These are phyloP conservation scores for Lutjanus campechanus DNA, from an alignment of 2,797 vertebrate genomes.

Conservation along the genomic window DNA sequence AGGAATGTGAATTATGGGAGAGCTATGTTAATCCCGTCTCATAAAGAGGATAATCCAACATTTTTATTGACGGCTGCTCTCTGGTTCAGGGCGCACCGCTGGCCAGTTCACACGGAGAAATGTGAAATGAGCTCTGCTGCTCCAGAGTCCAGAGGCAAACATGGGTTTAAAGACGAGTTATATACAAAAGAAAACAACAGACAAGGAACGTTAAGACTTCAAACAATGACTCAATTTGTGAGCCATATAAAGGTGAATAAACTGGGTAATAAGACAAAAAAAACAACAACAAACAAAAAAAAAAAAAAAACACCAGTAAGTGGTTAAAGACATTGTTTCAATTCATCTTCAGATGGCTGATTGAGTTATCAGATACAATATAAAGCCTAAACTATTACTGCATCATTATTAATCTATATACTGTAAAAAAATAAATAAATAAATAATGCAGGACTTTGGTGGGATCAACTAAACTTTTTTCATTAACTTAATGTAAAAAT, in stretches of 20 bases:
- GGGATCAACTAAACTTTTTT: too few relatives aligned
- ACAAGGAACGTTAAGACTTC: neutral
- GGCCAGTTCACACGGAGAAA: slow-evolving; percentile 53
- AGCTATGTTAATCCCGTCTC: slow-evolving; percentile 76
- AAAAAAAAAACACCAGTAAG: neutral
- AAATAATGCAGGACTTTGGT: too few relatives aligned
- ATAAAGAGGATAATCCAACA: slow-evolving; percentile 72
- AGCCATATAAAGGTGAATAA: neutral
- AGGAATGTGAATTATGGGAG: slow-evolving; percentile 71
- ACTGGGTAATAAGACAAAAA: too few relatives aligned
- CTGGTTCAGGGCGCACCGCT: slow-evolving; percentile 23
- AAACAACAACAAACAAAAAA: neutral
- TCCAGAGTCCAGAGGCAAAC: slow-evolving; percentile 1
- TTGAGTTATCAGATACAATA: neutral
- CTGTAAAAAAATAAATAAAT: too few relatives aligned
- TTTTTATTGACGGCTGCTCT: slow-evolving; percentile 64
- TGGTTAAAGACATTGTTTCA: neutral
- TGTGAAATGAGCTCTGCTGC: slow-evolving; percentile 24
- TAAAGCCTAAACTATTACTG: neutral
- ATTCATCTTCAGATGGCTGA: neutral
- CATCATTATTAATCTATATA: neutral
- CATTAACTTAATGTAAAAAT: too few relatives aligned
- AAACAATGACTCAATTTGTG: neutral
- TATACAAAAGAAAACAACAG: neutral
- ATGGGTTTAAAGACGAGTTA: neutral